Evolutionary conservation across 2,113 vertebrate species (phyloP).

Genomic region (Piprites chloris): DNA sequence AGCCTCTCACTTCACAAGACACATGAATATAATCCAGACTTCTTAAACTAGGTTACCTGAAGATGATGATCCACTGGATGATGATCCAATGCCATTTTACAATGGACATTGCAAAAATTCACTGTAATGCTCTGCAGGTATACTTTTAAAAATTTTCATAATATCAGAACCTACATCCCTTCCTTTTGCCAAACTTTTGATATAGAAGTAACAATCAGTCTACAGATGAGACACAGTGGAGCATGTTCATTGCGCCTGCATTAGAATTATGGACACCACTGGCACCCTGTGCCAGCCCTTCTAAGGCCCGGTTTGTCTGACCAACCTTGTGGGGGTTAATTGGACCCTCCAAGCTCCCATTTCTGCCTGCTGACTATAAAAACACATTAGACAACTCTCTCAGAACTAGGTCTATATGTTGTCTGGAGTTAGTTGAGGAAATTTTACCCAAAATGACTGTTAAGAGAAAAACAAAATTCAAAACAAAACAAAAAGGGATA

Average conservation of each 20-base stretch:
- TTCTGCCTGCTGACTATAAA: background rate
- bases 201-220: background rate
- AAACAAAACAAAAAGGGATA: background rate
- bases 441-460: background rate
- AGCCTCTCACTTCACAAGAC: background rate
- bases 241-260: background rate
- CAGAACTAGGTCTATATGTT: background rate
- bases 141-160: background rate
- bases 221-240: background rate
- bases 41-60: background rate
- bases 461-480: background rate
- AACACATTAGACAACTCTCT: background rate
- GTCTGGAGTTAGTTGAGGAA: background rate
- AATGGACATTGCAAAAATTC: background rate
- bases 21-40: background rate
- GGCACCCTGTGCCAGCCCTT: background rate
- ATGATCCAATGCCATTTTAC: background rate
- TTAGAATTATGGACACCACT: accelerated
- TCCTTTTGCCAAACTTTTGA: background rate
- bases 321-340: background rate
- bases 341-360: background rate
- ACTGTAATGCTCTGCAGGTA: background rate
- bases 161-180: background rate
- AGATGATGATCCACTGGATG: background rate
- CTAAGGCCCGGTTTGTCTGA: background rate